Percentiles rank a stretch among this genome's conserved stretches.
Conservation (phyloP, 1,140 invertebrate species). For the Teleopsis dalmanni region DNA sequence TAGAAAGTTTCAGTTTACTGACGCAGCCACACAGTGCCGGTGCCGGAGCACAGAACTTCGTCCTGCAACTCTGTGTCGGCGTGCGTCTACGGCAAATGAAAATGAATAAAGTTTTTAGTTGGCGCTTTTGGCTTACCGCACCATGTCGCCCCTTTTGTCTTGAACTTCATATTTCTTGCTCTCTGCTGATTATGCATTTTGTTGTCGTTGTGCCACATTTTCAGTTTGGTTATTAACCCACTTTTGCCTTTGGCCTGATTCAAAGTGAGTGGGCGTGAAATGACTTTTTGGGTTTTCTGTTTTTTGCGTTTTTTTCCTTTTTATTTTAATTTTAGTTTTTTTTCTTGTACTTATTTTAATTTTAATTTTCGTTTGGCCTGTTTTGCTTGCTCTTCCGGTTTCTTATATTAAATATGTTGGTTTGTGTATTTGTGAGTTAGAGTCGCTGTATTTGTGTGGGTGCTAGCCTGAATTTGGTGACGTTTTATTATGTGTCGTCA, state of each 20-base stretch:
- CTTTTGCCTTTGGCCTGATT: constrained; percentile 9
- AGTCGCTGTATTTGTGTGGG: not conserved
- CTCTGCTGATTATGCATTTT: constrained; percentile 9
- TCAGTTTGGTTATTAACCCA: constrained; percentile 15
- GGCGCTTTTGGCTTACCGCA: not conserved
- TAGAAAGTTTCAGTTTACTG: too few relatives aligned
- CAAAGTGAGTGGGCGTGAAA: not conserved
- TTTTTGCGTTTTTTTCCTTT: not conserved
- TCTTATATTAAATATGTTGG: not conserved
- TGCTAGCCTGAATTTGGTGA: not conserved
- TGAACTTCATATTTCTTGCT: not conserved
- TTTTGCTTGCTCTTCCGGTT: not conserved
- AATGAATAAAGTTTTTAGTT: constrained; percentile 36
- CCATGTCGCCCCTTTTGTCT: not conserved
- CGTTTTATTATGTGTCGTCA: constrained; percentile 6
- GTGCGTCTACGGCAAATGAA: constrained; percentile 19
- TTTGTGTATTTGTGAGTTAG: not conserved
- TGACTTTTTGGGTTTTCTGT: not conserved
- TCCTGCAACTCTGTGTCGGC: too few relatives aligned
- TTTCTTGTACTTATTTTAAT: constrained; percentile 9
- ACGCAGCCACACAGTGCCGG: too few relatives aligned
- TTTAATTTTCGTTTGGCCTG: constrained; percentile 11
- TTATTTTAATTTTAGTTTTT: too few relatives aligned
- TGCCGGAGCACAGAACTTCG: too few relatives aligned
- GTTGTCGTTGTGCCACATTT: constrained; percentile 8